Base-by-base conservation (phyloP, 1,140 invertebrate genomes). In the Drosophila navojoa region DNA sequence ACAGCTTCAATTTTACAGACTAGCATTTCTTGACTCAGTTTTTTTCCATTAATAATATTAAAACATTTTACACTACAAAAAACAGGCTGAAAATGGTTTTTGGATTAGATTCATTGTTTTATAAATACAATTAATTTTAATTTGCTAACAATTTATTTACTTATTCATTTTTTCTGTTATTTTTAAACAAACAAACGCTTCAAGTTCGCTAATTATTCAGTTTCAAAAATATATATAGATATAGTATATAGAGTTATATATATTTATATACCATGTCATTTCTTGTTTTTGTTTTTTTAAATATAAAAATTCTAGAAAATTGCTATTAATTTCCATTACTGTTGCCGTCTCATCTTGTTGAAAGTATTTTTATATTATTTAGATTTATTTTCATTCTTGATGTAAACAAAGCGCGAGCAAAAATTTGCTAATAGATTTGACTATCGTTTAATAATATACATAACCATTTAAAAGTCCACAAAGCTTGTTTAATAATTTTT, bases 291-390 rank as follows among this genome's bases (percentile, higher is more conserved):
- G 78, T 50, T n/a, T 73, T 73, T 15, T 76, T 85, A 70, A 81
- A 86, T 90, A 90, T 86, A 90, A 90, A 90, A 90, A 90, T 90
- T 90, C 86, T 90, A 90, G 86, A 90, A 90, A 90, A 90, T 86
- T 85, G 76, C 86, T 90, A 90, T 90, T 85, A 81, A 90, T 78
- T 77, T 79, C 55, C 42, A 44, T 44, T 44, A 38, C 42, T 44
- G 42, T 44, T 45, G 13, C 10, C n/a, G 11, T 10, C 40, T 42
- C 13, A 4, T 45, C 42, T 16, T 45, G n/a, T 45, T 45, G 42
- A 45, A 16, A 15, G 52, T 52, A 75, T 77, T 63, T 55, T n/a
- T n/a, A n/a, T 15, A 29, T 29, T 27, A 32, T 60, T 47, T 44
- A 49, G 27, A 27, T 50, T 76, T 60, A 53, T 69, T 62, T 71